Evolutionary conservation across 1,140 invertebrate genomes (phyloP).

Genomic region (Papilio dardanus): DNA sequence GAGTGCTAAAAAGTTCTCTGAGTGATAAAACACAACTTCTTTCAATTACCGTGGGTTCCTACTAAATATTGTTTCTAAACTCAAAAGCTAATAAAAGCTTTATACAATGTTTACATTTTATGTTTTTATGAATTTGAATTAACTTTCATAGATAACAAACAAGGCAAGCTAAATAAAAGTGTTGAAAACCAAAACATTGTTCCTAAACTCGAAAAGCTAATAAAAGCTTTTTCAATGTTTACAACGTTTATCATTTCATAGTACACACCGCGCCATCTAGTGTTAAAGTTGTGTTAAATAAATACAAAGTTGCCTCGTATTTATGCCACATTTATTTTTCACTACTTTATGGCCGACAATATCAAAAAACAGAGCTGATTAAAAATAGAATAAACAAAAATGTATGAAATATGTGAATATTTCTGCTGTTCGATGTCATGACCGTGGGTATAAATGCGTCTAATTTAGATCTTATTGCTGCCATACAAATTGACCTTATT

Average conservation of each 20-base stretch:
- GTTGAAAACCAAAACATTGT: no score
- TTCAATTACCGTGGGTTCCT: no score
- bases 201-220: no score
- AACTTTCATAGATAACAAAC: background rate
- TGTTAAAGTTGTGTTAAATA: background rate
- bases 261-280: background rate
- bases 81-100: no score
- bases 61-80: no score
- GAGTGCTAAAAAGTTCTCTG: background rate
- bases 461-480: background rate
- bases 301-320: background rate
- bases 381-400: no score
- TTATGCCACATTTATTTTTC: background rate
- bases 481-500: background rate
- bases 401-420: background rate
- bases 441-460: background rate
- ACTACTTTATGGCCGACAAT: no score
- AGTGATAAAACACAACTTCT: no score
- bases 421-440: background rate
- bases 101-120: background rate
- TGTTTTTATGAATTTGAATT: background rate
- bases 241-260: background rate
- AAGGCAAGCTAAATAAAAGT: background rate
- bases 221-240: no score
- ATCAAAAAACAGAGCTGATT: no score